Conservation (phyloP, 2,797 vertebrate genomes). For the Microtus californicus region DNA sequence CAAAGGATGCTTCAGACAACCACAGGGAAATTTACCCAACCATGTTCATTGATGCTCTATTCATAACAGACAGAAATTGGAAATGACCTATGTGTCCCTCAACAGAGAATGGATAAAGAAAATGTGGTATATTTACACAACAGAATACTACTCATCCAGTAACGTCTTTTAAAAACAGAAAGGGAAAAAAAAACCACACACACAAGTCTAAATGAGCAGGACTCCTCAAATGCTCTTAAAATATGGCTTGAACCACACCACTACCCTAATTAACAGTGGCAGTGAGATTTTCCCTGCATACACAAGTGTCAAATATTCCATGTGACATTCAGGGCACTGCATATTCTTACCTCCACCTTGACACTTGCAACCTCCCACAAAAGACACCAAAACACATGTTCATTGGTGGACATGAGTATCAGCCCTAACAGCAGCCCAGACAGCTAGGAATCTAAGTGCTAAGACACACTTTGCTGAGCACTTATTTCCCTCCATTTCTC, state of each 20-base stretch:
- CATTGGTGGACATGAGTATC: background rate
- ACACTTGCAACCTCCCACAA: background rate
- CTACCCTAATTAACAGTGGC: background rate
- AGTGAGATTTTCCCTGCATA: background rate
- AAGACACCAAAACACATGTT: background rate
- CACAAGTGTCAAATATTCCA: constrained; percentile 4
- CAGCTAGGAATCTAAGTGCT: background rate
- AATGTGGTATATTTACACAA: background rate
- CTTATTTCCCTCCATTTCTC: background rate
- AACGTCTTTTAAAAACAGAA: background rate
- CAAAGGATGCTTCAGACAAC: background rate
- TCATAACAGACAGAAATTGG: background rate
- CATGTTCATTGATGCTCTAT: background rate
- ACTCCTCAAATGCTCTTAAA: background rate
- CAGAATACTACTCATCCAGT: background rate
- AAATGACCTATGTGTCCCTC: background rate
- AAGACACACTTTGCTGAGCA: background rate
- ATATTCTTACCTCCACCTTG: background rate
- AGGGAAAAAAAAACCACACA: background rate
- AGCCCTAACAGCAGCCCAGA: background rate
- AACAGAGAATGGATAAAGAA: background rate
- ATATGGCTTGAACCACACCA: background rate
- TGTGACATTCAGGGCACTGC: background rate
- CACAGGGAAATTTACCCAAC: background rate
- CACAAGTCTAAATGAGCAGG: background rate